A percentile compares a stretch with the other conserved stretches of the same genome.
Evolutionary conservation across 2,113 vertebrate species (phyloP).

Genomic region (Nansenia antarctica): DNA sequence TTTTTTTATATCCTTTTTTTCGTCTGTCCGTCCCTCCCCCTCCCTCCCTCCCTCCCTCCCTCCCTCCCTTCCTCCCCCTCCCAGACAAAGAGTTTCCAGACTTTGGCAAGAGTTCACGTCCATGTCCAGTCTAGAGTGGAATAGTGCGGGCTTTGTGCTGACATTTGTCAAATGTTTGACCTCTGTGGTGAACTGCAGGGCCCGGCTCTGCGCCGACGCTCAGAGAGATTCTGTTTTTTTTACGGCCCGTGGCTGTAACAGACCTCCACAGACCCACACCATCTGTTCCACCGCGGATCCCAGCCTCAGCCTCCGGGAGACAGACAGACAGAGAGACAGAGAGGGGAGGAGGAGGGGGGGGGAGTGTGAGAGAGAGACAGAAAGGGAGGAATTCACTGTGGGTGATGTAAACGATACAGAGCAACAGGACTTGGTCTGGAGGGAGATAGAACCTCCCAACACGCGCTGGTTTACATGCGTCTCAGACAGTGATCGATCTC

Average conservation of each 20-base stretch:
- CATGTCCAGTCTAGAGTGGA: constrained; percentile 63
- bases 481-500: constrained; percentile 30
- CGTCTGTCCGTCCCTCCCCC: too few relatives aligned
- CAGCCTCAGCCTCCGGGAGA: constrained; percentile 4
- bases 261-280: constrained; percentile 55
- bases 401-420: constrained; percentile 58
- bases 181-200: constrained; percentile 62
- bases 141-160: constrained; percentile 74
- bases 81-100: constrained; percentile 71
- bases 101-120: constrained; percentile 62
- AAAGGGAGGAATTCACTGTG: constrained; percentile 42
- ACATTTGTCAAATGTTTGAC: constrained; percentile 69
- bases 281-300: constrained; percentile 59
- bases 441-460: constrained; percentile 22
- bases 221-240: constrained; percentile 54
- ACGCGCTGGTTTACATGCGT: constrained; percentile 37
- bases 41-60: background rate
- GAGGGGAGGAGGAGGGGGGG: too few relatives aligned
- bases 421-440: constrained; percentile 31
- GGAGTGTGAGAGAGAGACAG: constrained; percentile 43
- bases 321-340: constrained; percentile 50
- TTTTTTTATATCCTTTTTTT: constrained; percentile 28
- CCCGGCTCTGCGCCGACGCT: constrained; percentile 52
- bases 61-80: constrained; percentile 42
- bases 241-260: constrained; percentile 59